Conservation (phyloP, 1,140 invertebrate genomes). For the Apis dorsata region DNA sequence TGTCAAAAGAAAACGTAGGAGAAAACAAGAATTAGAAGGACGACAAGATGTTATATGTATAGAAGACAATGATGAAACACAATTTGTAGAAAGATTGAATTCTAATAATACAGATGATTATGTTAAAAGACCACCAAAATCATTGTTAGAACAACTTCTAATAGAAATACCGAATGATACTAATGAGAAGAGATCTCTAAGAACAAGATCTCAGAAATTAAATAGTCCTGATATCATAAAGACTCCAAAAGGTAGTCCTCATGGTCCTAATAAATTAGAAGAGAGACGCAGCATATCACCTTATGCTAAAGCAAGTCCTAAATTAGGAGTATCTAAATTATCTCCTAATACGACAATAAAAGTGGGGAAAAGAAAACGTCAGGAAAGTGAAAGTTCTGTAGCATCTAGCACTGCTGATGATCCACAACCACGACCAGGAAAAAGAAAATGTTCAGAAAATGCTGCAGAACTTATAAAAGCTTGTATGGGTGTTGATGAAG, state of each 20-base stretch:
- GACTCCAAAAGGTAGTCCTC: constrained; percentile 83
- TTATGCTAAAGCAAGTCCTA: constrained; percentile 77
- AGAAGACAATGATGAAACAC: constrained; percentile 76
- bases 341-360: constrained; percentile 72
- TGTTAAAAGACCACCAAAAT: constrained; percentile 79
- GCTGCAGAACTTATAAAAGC: constrained; percentile 85
- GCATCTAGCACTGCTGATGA: constrained; percentile 83
- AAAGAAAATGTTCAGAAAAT: constrained; percentile 85
- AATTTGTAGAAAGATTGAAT: constrained; percentile 74
- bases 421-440: constrained; percentile 80
- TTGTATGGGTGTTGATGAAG: constrained; percentile 84
- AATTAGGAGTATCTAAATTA: constrained; percentile 69
- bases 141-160: constrained; percentile 86
- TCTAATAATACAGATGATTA: constrained; percentile 73
- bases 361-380: constrained; percentile 84
- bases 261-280: constrained; percentile 73
- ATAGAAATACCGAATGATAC: constrained; percentile 88
- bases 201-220: constrained; percentile 87
- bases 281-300: constrained; percentile 79
- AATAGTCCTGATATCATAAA: constrained; percentile 85
- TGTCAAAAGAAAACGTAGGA: constrained; percentile 74
- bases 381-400: constrained; percentile 88
- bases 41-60: constrained; percentile 77
- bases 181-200: constrained; percentile 81
- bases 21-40: constrained; percentile 80